phyloP scores from a whole-genome alignment of 1,140 invertebrate species.

The Drosophila teissieri region DNA sequence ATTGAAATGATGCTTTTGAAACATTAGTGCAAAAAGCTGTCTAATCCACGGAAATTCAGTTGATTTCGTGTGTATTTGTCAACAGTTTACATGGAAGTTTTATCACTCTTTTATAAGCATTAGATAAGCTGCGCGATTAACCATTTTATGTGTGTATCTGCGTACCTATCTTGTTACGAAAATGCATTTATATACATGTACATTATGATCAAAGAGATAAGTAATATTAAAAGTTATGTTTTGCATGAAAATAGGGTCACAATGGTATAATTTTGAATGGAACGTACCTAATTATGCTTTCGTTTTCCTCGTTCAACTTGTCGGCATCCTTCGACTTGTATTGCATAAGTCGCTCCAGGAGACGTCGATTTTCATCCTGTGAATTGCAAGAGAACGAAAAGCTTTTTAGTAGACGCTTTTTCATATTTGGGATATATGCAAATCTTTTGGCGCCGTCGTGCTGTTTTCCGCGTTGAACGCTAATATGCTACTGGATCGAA shows the following conservation, averaged over 20 bases:
- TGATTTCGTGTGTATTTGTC: conserved; percentile 21
- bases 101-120: conserved; percentile 49
- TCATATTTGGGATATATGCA: conserved; percentile 29
- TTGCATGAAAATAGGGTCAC: conserved; percentile 24
- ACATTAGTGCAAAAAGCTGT: background rate
- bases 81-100: conserved; percentile 34
- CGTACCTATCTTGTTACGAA: conserved; percentile 27
- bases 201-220: conserved; percentile 38
- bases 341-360: conserved; percentile 94
- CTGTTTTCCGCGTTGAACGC: conserved; percentile 39
- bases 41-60: background rate
- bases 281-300: conserved; percentile 92
- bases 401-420: conserved; percentile 41
- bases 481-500: conserved; percentile 52
- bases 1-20: background rate
- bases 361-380: conserved; percentile 94
- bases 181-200: conserved; percentile 46
- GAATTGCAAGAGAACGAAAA: conserved; percentile 76
- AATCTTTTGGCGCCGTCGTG: conserved; percentile 6
- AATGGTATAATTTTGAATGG: background rate
- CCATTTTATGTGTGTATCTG: conserved; percentile 26
- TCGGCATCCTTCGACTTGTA: conserved; percentile 97
- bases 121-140: conserved; percentile 44
- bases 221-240: conserved; percentile 34
- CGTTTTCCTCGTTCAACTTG: conserved; percentile 97